These are phyloP conservation scores for Mythimna impura DNA, from an alignment of 2,888 invertebrate species.

Conservation along the genomic window DNA sequence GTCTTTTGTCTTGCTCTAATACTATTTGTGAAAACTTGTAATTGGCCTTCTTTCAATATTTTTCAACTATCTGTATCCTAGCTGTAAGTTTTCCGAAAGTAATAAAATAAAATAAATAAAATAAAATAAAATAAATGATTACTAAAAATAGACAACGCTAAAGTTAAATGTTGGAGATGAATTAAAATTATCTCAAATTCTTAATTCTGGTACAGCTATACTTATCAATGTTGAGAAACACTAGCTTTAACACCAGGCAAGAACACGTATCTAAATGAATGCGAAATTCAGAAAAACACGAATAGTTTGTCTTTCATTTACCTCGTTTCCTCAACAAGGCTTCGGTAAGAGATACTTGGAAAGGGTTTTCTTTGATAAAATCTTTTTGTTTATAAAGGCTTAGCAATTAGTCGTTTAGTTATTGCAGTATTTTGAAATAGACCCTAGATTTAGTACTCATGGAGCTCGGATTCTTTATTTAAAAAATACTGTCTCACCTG, in stretches of 20 bases:
- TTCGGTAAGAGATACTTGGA: constrained; percentile 4
- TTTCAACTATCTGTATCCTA: too few relatives aligned
- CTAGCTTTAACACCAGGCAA: not conserved
- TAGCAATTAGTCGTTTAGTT: constrained; percentile 25
- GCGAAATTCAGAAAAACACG: not conserved
- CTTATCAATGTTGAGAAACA: not conserved
- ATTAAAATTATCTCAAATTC: too few relatives aligned
- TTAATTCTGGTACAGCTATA: not conserved
- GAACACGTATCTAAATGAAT: not conserved
- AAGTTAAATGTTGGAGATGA: too few relatives aligned
- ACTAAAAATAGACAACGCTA: too few relatives aligned
- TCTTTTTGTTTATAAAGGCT: constrained; percentile 12
- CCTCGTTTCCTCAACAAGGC: not conserved
- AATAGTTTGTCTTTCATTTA: not conserved
- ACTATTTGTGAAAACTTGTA: too few relatives aligned
- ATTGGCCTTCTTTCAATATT: too few relatives aligned
- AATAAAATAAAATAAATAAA: too few relatives aligned
- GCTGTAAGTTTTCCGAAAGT: too few relatives aligned
- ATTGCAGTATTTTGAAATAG: constrained; percentile 5
- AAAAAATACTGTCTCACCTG: too few relatives aligned
- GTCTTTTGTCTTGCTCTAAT: too few relatives aligned
- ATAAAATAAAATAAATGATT: too few relatives aligned
- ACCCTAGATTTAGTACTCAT: not conserved
- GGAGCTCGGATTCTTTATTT: not conserved
- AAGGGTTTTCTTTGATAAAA: constrained; percentile 12